These are phyloP conservation scores for Collichthys lucidus DNA, from an alignment of 2,113 vertebrate genomes.

Conservation along the genomic window DNA sequence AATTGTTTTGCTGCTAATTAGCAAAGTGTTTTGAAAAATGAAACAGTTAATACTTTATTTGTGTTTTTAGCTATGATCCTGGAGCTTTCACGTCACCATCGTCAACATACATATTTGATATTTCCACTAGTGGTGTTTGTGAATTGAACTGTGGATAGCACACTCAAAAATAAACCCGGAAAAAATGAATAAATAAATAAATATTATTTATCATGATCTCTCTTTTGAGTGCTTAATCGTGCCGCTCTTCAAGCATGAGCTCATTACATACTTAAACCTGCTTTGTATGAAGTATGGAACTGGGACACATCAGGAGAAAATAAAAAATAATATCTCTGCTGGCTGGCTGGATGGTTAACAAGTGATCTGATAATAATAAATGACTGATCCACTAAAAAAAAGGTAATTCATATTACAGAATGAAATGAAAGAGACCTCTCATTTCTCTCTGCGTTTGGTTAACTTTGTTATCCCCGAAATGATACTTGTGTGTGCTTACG, in stretches of 20 bases:
- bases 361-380: constrained; percentile 16
- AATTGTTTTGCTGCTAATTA: neutral
- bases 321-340: neutral
- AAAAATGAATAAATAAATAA: too few relatives aligned
- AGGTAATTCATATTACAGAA: constrained; percentile 26
- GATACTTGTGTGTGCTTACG: constrained; percentile 49
- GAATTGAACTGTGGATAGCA: neutral
- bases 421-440: constrained; percentile 48
- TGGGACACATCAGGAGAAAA: constrained; percentile 6
- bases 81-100: neutral
- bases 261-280: neutral
- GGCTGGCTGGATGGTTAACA: constrained; percentile 20
- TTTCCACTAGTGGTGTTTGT: neutral
- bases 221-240: neutral
- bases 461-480: constrained; percentile 65
- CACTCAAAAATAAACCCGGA: too few relatives aligned
- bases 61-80: neutral
- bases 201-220: neutral
- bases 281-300: neutral
- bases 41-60: neutral
- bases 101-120: neutral
- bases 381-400: constrained; percentile 5
- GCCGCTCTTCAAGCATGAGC: neutral
- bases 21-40: neutral
- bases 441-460: constrained; percentile 67